Percentiles rank a stretch among this genome's conserved stretches.
Evolutionary conservation across 1,140 invertebrate genomes (phyloP).

Genomic region (Stegodyphus mimosarum): DNA sequence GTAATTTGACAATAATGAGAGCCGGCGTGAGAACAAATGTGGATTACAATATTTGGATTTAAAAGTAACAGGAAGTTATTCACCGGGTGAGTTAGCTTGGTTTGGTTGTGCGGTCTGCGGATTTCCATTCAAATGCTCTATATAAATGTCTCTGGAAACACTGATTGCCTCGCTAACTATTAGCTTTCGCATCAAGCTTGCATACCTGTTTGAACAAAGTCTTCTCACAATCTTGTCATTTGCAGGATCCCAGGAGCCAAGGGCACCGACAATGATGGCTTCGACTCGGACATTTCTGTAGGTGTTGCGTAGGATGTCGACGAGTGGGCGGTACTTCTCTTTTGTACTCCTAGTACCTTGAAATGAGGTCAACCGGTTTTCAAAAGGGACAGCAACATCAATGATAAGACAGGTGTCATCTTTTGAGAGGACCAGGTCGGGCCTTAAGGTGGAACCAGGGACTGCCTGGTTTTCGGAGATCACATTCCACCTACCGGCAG

Average conservation of each 20-base stretch:
- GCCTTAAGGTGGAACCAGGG: neutral
- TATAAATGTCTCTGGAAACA: neutral
- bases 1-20: too few species aligned
- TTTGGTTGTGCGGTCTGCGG: neutral
- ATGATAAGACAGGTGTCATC: neutral
- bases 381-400: neutral
- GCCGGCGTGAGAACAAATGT: neutral
- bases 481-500: neutral
- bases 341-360: neutral
- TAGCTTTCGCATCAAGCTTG: neutral
- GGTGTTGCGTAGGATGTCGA: neutral
- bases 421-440: neutral
- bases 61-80: neutral
- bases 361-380: neutral
- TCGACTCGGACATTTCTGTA: too few species aligned
- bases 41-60: too few species aligned
- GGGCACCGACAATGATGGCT: neutral
- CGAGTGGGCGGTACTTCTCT: neutral
- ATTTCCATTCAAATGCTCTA: neutral
- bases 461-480: neutral
- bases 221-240: neutral
- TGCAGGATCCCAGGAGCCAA: slow-evolving; percentile 6
- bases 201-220: neutral
- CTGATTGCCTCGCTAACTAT: neutral
- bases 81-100: neutral